Percentiles rank a stretch among this genome's conserved stretches.
Evolutionary conservation across 2,113 vertebrate species (phyloP).

Genomic region (Hyperopisus bebe): DNA sequence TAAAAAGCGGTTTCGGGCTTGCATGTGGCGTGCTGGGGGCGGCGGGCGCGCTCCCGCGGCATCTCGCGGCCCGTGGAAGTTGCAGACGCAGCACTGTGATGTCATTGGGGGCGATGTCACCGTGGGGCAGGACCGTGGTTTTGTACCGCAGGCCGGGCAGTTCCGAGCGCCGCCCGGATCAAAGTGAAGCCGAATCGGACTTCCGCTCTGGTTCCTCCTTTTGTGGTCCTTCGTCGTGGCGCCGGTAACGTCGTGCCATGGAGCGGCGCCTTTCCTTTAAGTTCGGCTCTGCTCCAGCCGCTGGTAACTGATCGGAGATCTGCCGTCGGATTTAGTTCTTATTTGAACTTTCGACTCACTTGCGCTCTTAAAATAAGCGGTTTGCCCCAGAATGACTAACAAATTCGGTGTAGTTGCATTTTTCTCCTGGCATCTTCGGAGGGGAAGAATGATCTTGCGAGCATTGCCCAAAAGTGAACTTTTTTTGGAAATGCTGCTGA

Average conservation of each 20-base stretch:
- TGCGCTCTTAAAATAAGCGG: not conserved
- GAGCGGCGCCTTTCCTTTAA: not conserved
- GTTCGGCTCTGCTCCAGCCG: not conserved
- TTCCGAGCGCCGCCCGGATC: conserved; percentile 30
- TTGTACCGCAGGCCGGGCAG: conserved; percentile 55
- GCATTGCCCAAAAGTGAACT: not conserved
- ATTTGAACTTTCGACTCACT: not conserved
- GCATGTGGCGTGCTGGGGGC: conserved; percentile 18
- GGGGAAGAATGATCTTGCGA: not conserved
- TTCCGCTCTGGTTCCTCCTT: not conserved
- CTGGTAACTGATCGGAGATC: not conserved
- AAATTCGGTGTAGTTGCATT: not conserved
- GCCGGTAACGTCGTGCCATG: not conserved
- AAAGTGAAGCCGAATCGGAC: not conserved
- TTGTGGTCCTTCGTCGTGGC: not conserved
- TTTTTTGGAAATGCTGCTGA: not conserved
- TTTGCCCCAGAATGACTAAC: not conserved
- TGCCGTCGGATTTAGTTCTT: not conserved
- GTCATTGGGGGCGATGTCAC: conserved; percentile 51
- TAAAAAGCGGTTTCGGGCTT: too few relatives aligned
- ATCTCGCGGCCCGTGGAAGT: conserved; percentile 42
- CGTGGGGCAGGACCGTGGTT: conserved; percentile 55
- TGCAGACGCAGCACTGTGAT: conserved; percentile 54
- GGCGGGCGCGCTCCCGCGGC: conserved; percentile 43
- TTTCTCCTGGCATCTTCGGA: not conserved